Evolutionary conservation across 2,888 invertebrate genomes (phyloP).

Genomic region (Melolontha melolontha): DNA sequence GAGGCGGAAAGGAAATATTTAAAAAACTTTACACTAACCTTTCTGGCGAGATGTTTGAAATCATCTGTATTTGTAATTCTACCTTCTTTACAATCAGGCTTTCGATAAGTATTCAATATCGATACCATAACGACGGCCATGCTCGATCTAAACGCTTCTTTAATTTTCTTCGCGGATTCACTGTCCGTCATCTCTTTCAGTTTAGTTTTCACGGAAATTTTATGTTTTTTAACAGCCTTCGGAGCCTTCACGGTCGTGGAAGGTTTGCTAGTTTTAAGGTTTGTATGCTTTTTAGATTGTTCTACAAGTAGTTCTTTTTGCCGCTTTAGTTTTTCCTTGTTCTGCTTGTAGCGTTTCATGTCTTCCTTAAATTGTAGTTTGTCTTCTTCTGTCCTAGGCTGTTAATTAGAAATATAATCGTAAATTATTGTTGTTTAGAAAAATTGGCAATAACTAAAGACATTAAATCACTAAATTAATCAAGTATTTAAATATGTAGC

Average conservation of each 20-base stretch:
- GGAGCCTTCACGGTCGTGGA: conserved; percentile 42
- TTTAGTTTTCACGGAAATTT: conserved; percentile 57
- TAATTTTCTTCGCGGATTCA: conserved; percentile 76
- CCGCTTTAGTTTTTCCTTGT: conserved; percentile 81
- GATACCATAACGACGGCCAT: conserved; percentile 87
- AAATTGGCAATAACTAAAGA: no score
- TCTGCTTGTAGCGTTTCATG: conserved; percentile 80
- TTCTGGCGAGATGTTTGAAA: conserved; percentile 93
- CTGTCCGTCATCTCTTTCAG: conserved; percentile 63
- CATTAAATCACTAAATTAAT: no score
- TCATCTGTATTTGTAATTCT: conserved; percentile 90
- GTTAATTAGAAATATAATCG: conserved; percentile 49
- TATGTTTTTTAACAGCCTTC: conserved; percentile 56
- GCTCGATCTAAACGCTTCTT: conserved; percentile 85
- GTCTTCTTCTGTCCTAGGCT: conserved; percentile 88
- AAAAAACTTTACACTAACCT: conserved; percentile 70
- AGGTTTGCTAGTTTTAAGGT: conserved; percentile 59
- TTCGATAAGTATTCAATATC: conserved; percentile 89
- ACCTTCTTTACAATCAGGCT: conserved; percentile 85
- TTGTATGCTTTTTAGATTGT: conserved; percentile 66
- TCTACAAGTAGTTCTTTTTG: conserved; percentile 71
- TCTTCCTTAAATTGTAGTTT: conserved; percentile 76
- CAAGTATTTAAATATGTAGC: no score
- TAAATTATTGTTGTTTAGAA: no score
- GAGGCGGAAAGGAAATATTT: conserved; percentile 4